A percentile compares a stretch with the other conserved stretches of the same genome.
These are phyloP conservation scores for Cacatua alba DNA, from an alignment of 2,113 vertebrate genomes.

Conservation along the genomic window DNA sequence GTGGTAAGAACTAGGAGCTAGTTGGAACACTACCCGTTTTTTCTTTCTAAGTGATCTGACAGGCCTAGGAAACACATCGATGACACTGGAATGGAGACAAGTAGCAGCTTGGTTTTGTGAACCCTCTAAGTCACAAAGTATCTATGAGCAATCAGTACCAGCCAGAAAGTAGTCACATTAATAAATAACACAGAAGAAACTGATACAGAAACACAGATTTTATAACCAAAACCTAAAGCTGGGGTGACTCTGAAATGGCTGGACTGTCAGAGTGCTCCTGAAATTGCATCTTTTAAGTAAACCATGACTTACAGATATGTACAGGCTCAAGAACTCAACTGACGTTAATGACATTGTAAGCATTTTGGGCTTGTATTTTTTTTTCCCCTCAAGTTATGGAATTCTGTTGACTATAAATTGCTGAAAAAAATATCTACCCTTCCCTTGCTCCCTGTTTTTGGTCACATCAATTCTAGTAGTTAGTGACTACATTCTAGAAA, in stretches of 20 bases:
- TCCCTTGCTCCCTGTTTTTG: background rate
- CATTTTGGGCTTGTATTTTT: background rate
- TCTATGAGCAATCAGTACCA: background rate
- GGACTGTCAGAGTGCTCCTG: background rate
- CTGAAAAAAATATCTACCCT: background rate
- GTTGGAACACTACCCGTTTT: background rate
- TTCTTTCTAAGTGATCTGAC: background rate
- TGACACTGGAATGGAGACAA: background rate
- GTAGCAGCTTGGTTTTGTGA: background rate
- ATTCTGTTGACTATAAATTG: background rate
- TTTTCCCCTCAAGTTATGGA: background rate
- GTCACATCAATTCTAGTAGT: background rate
- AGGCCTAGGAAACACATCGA: background rate
- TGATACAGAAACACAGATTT: background rate
- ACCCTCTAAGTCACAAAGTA: background rate
- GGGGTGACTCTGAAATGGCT: background rate
- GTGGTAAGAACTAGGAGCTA: background rate
- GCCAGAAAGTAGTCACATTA: background rate
- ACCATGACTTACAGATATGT: background rate
- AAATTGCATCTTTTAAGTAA: background rate
- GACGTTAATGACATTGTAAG: background rate
- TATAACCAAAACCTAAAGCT: background rate
- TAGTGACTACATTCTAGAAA: background rate
- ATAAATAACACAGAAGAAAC: background rate
- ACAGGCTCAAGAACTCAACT: background rate